phyloP scores from a whole-genome alignment of 2,113 vertebrate species.

The Colinus virginianus region DNA sequence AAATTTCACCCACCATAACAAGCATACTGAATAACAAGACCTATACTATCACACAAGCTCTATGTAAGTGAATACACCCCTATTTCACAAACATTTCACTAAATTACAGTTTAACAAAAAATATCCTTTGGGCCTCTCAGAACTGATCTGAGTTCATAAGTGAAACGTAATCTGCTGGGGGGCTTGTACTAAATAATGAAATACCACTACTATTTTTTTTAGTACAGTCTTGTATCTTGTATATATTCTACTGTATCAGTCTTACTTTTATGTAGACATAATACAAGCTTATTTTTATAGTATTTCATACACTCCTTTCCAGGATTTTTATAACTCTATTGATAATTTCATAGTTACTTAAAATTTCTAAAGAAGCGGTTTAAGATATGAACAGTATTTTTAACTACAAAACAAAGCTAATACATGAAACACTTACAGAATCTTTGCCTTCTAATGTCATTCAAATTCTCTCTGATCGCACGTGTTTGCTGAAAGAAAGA shows the following conservation, averaged over 20 bases:
- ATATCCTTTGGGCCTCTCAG: not conserved
- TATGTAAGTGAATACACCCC: not conserved
- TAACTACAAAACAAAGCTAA: not conserved
- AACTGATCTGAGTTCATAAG: not conserved
- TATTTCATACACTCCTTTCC: not conserved
- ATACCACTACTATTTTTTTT: not conserved
- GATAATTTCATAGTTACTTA: not conserved
- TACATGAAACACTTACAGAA: constrained; percentile 65
- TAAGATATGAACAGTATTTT: not conserved
- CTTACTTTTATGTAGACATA: not conserved
- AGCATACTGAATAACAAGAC: not conserved
- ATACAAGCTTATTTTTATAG: not conserved
- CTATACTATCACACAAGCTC: not conserved
- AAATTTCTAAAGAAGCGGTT: not conserved
- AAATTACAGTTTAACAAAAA: not conserved
- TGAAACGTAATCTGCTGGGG: not conserved
- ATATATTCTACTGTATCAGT: fast-evolving
- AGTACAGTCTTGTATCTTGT: not conserved
- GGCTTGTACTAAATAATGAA: not conserved
- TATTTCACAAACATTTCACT: not conserved
- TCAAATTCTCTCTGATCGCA: constrained; percentile 67
- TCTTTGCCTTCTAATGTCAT: constrained; percentile 68
- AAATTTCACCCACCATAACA: not conserved
- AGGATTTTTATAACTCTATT: not conserved
- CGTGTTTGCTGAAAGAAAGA: constrained; percentile 53